Base-by-base conservation (phyloP, 2,888 invertebrate genomes). In the Calameuta idolon region DNA sequence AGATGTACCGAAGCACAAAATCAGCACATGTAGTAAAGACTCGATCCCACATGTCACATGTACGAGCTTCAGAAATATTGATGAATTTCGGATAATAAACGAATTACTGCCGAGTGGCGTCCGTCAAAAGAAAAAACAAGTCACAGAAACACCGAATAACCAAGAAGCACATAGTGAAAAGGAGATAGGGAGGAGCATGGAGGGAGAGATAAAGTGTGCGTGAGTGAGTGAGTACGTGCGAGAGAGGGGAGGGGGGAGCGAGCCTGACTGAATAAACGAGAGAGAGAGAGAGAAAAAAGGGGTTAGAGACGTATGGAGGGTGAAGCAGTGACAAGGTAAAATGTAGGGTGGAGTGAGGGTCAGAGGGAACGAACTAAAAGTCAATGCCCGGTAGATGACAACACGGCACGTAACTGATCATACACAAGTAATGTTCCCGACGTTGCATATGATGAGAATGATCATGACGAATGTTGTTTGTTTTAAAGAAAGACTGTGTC, bases 331-430 rank as follows among this genome's bases (percentile, higher is more conserved):
- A 74, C 71, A 75, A 75, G 76, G 75, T 77, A 34, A 75, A 79
- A 74, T 71, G 76, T 23, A 33, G 73, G 75, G 35, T 9, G 75
- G 73, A 76, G 76, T 75, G 79, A 73, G 80, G 78, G 76, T 74
- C 76, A 75, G 78, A 81, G 83, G 82, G 81, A 80, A 77, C 75
- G 81, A 79, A 83, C 79, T 77, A 78, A 55, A 80, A 85, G 88
- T 88, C 88, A 88, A 85, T 85, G 88, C 82, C 86, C 86, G 82
- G 81, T 78, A 79, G 83, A 84, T 83, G 86, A 87, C 84, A 86
- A 85, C 81, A 83, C 83, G 75, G 82, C 84, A 78, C 77, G 76
- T 77, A 73, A 76, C 79, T 74, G 75, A 69, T 33, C 71, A 33
- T 69, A 12, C 68, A 15, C 73, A 34, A 34, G 75, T 76, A 75